These are phyloP conservation scores for Pheosia gnoma DNA, from an alignment of 2,888 invertebrate species.

Conservation along the genomic window DNA sequence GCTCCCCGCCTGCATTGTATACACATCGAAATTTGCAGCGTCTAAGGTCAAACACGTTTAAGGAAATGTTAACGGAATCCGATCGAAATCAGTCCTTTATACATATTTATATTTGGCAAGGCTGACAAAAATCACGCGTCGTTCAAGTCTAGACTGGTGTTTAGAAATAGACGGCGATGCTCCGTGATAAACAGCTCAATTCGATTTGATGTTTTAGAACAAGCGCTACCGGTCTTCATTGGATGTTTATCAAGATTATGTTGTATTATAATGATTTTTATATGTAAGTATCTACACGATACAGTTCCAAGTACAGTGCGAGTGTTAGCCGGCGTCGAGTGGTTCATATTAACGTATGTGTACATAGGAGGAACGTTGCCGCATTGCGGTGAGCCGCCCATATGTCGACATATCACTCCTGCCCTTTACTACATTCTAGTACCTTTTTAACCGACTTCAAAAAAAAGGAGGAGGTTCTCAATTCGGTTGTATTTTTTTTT, in stretches of 20 bases:
- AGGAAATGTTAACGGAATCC: conserved; percentile 8
- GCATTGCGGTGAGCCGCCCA: conserved; percentile 78
- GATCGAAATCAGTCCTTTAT: conserved; percentile 21
- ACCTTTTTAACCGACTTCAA: no score
- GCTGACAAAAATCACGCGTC: conserved; percentile 19
- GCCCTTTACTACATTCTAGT: conserved; percentile 68
- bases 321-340: conserved; percentile 66
- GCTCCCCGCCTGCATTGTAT: background rate
- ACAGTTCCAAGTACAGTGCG: conserved; percentile 58
- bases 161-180: conserved; percentile 4
- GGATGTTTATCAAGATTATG: conserved; percentile 26
- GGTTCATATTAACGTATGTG: conserved; percentile 69
- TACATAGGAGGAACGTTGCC: conserved; percentile 76
- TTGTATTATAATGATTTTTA: conserved; percentile 25
- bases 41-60: conserved; percentile 6
- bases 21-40: background rate
- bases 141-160: conserved; percentile 10
- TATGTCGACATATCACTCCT: conserved; percentile 78
- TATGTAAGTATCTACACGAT: conserved; percentile 24
- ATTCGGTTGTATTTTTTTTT: no score
- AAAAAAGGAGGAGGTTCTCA: no score
- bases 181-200: background rate
- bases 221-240: conserved; percentile 21
- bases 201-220: conserved; percentile 14
- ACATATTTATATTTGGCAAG: conserved; percentile 26